Base-by-base conservation (phyloP, 2,113 vertebrate species). In the Pogonocichla stellata region DNA sequence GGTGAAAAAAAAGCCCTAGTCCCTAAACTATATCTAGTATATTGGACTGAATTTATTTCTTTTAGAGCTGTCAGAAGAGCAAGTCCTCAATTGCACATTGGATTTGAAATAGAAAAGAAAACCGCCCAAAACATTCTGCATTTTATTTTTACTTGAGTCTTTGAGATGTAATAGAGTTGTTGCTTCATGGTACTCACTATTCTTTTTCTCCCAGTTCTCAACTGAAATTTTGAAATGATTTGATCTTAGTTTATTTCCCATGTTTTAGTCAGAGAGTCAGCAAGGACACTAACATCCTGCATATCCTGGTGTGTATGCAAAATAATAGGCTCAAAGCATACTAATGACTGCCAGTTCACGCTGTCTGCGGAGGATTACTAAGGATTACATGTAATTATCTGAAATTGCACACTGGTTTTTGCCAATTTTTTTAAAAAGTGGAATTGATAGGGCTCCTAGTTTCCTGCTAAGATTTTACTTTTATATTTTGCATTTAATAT, bases 361-460 rank as follows among this genome's bases (percentile, higher is more conserved):
- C 73, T 95, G 58, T 91, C 91, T 92, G 57, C 0, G 1, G 73
- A 96, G 83, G 91, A 96, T 97, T 97, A 97, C 83, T 79, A 92
- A 87, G 96, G 96, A 97, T 97, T 97, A 97, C 96, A 96, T 88
- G 90, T 95, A 96, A 96, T 97, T 97, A 97, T 95, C 90, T 97
- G 88, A 96, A 97, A 96, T 88, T 90, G 94, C 90, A 95, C 88
- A 95, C 90, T 81, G 80, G 0, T 64, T 96, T 95, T 93, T 74
- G 57, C 83, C 93, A 92, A 14, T 84, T 94, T 60, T 85, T 88
- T 34, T 0, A 6, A 92, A 80, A 88, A 95, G 51, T 84, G 36
- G 60, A 96, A 96, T 92, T 93, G 82, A 95, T 97, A 96, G 87
- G 87, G 29, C 33, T 92, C 74, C 87, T 88, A 56, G 82, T 90